Conservation (phyloP, 2,888 invertebrate genomes). For the Mongoloraphidia duomilia region DNA sequence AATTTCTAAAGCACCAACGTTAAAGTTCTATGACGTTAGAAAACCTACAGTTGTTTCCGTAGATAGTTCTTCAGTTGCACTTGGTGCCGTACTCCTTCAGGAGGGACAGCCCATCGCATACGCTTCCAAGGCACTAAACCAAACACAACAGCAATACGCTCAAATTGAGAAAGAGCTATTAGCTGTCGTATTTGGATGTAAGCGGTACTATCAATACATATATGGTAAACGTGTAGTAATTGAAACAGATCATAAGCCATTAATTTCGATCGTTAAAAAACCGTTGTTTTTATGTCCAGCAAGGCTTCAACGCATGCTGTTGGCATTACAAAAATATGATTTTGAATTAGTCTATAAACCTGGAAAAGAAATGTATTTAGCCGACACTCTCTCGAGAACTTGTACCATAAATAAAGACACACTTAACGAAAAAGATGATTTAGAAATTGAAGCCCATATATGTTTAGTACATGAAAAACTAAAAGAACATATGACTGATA, state of each 20-base stretch:
- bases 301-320: constrained; percentile 10
- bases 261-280: constrained; percentile 12
- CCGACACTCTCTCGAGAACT: constrained; percentile 9
- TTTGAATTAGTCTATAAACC: constrained; percentile 11
- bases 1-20: constrained; percentile 4
- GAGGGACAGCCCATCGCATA: constrained; percentile 22
- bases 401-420: no score
- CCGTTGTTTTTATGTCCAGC: constrained; percentile 4
- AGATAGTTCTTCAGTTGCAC: constrained; percentile 9
- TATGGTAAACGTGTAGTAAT: no score
- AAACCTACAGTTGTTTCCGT: constrained; percentile 2
- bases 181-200: constrained; percentile 21
- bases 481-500: not conserved
- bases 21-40: constrained; percentile 6
- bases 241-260: constrained; percentile 16
- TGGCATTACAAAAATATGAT: constrained; percentile 10
- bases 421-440: constrained; percentile 5
- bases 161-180: constrained; percentile 23
- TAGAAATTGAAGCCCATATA: not conserved
- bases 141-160: constrained; percentile 18
- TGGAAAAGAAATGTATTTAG: constrained; percentile 10
- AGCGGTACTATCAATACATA: constrained; percentile 22
- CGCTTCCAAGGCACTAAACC: constrained; percentile 19
- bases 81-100: constrained; percentile 23
- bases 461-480: not conserved